Conservation (phyloP, 2,888 invertebrate genomes). For the Apomyelois bistriatella region DNA sequence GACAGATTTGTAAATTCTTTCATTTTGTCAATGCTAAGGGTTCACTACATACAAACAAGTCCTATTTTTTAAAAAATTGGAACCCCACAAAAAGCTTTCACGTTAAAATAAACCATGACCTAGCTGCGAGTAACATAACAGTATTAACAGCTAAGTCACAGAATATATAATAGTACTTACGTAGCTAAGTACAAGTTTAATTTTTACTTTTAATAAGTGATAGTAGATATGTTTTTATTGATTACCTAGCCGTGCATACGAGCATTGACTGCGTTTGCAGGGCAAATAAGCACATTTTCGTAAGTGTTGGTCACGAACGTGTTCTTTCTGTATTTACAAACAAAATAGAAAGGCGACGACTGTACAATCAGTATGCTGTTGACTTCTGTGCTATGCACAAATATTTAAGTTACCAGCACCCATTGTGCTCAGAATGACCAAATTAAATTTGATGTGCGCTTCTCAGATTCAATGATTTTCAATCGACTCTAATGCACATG, state of each 20-base stretch:
- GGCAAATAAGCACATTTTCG: constrained; percentile 13
- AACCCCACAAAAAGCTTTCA: too few species aligned
- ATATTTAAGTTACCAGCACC: constrained; percentile 30
- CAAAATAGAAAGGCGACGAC: constrained; percentile 41
- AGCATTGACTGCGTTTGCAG: not conserved
- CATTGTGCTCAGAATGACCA: constrained; percentile 10
- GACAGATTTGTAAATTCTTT: too few species aligned
- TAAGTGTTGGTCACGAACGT: constrained; percentile 15
- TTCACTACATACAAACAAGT: too few species aligned
- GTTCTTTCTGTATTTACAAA: constrained; percentile 46
- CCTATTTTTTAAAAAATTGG: too few species aligned
- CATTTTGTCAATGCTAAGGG: too few species aligned
- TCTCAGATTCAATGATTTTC: constrained; percentile 27
- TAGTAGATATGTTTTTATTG: not conserved
- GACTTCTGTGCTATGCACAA: constrained; percentile 28
- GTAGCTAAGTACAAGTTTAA: too few species aligned
- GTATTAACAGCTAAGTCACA: too few species aligned
- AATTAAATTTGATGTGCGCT: constrained; percentile 29
- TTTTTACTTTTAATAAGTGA: too few species aligned
- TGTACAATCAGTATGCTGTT: constrained; percentile 28
- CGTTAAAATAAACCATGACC: too few species aligned
- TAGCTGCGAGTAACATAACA: too few species aligned
- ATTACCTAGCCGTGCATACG: not conserved
- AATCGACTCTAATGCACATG: constrained; percentile 23
- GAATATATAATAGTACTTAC: too few species aligned